Percentiles rank a stretch among this genome's conserved stretches.
These are phyloP conservation scores for Tachysurus vachellii DNA, from an alignment of 2,113 vertebrate species.

Conservation along the genomic window DNA sequence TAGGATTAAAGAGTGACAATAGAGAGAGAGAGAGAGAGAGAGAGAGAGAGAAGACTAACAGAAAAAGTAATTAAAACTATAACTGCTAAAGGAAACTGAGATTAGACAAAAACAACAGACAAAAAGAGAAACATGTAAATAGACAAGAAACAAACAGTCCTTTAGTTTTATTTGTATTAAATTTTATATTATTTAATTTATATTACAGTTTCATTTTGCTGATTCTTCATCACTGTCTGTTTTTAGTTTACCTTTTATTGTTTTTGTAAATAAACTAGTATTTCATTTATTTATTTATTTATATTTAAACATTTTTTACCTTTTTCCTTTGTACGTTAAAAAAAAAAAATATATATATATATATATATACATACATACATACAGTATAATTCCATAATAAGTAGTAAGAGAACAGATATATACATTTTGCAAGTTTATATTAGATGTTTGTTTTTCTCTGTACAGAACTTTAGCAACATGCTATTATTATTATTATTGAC, in stretches of 20 bases:
- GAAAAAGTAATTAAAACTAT: neutral
- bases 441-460: neutral
- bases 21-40: slow-evolving; percentile 15
- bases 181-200: neutral
- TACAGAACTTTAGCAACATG: neutral
- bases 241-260: neutral
- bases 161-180: neutral
- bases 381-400: too few species aligned
- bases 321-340: too few species aligned
- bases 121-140: neutral
- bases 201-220: neutral
- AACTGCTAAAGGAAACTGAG: neutral
- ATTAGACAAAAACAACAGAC: neutral
- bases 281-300: too few species aligned
- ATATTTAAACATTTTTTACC: too few species aligned
- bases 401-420: neutral
- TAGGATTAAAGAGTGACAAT: slow-evolving; percentile 65
- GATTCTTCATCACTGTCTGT: neutral
- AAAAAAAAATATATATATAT: too few species aligned
- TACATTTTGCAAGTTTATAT: neutral
- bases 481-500: neutral
- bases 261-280: too few species aligned
- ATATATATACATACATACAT: too few species aligned
- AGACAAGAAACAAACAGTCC: neutral
- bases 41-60: neutral